Evolutionary conservation across 2,888 invertebrate genomes (phyloP).

Genomic region (Anagyrus pseudococci): DNA sequence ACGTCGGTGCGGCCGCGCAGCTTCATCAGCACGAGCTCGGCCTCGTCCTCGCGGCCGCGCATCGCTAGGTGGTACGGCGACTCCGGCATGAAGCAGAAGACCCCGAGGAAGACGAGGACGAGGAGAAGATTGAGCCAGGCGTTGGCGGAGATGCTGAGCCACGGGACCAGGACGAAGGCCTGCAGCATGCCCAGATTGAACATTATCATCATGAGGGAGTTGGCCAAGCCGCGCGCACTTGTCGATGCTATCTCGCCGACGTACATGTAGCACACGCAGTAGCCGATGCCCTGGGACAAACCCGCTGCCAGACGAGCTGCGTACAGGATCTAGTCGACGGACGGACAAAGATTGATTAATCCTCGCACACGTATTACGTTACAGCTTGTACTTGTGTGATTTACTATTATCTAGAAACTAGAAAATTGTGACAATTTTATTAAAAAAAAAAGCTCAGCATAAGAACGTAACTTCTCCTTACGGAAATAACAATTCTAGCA

Average conservation of each 20-base stretch:
- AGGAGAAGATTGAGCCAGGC: slow-evolving; percentile 52
- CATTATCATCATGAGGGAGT: slow-evolving; percentile 67
- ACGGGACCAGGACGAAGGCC: slow-evolving; percentile 48
- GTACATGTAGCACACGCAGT: slow-evolving; percentile 46
- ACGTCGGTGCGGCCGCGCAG: slow-evolving; percentile 63
- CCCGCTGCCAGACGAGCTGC: slow-evolving; percentile 46
- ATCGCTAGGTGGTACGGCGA: slow-evolving; percentile 61
- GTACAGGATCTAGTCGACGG: slow-evolving; percentile 49
- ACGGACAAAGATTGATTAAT: slow-evolving; percentile 1
- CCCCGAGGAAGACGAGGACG: slow-evolving; percentile 52
- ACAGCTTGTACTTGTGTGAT: too few species aligned
- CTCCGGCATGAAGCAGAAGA: slow-evolving; percentile 63
- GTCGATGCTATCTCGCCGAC: slow-evolving; percentile 47
- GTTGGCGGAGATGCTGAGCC: slow-evolving; percentile 44
- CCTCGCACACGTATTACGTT: not conserved
- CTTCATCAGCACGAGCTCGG: slow-evolving; percentile 59
- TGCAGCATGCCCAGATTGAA: slow-evolving; percentile 55
- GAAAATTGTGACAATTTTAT: too few species aligned
- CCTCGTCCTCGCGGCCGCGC: slow-evolving; percentile 54
- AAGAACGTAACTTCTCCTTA: too few species aligned
- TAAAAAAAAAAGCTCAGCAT: too few species aligned
- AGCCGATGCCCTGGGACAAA: slow-evolving; percentile 41
- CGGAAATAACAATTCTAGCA: too few species aligned
- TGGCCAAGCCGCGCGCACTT: slow-evolving; percentile 65
- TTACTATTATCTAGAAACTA: too few species aligned